Percentiles rank a stretch among this genome's conserved stretches.
Evolutionary conservation across 2,113 vertebrate genomes (phyloP).

Genomic region (Semicossyphus pulcher): DNA sequence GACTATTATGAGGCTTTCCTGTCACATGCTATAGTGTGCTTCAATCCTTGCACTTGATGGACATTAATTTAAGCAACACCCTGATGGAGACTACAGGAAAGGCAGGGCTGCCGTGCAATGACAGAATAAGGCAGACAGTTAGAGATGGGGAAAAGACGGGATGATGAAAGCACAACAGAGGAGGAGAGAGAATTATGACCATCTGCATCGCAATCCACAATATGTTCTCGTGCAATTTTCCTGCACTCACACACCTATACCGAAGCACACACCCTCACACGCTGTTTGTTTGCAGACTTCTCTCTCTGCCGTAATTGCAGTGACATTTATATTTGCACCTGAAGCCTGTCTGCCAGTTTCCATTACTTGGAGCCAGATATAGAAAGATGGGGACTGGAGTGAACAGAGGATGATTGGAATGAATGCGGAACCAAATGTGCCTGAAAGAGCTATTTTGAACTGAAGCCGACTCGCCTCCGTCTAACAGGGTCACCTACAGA

Average conservation of each 20-base stretch:
- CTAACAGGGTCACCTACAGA: constrained; percentile 45
- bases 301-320: constrained; percentile 65
- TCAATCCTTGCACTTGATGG: neutral
- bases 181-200: constrained; percentile 1
- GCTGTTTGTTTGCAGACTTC: constrained; percentile 70
- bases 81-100: neutral
- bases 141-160: neutral
- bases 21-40: neutral
- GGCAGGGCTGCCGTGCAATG: neutral
- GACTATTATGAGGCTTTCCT: neutral
- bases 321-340: constrained; percentile 79
- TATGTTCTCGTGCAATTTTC: constrained; percentile 24
- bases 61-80: neutral
- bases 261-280: constrained; percentile 10
- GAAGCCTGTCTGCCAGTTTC: constrained; percentile 73
- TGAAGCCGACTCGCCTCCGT: constrained; percentile 9
- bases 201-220: constrained; percentile 6
- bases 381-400: constrained; percentile 39
- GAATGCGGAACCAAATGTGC: constrained; percentile 56
- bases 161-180: neutral
- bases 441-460: constrained; percentile 62
- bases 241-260: constrained; percentile 13
- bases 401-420: constrained; percentile 61
- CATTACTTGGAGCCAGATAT: constrained; percentile 63
- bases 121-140: neutral